Evolutionary conservation across 2,113 vertebrate species (phyloP).

Genomic region (Arvicanthis niloticus): DNA sequence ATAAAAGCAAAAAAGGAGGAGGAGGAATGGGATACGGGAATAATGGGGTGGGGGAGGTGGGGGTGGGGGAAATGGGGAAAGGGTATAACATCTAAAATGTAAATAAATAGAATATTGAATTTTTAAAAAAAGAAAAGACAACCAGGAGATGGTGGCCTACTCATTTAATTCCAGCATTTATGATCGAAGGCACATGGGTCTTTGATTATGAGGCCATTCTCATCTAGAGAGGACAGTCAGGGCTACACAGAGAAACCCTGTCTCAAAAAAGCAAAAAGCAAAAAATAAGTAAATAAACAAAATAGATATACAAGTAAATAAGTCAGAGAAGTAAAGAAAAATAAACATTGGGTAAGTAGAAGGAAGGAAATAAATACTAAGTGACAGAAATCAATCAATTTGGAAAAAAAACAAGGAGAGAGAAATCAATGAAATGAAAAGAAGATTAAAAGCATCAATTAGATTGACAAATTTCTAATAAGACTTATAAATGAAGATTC

Average conservation of each 20-base stretch:
- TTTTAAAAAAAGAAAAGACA: neutral
- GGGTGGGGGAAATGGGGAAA: no score
- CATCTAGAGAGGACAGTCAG: no score
- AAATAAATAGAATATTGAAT: no score
- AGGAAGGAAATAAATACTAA: slow-evolving; percentile 25
- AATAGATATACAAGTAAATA: no score
- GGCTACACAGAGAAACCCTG: neutral
- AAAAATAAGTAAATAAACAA: no score
- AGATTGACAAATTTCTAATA: slow-evolving; percentile 27
- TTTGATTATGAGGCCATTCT: neutral
- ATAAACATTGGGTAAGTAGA: neutral
- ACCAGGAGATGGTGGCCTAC: neutral
- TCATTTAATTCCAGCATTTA: neutral
- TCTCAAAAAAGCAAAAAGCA: no score
- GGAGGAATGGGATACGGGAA: no score
- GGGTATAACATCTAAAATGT: no score
- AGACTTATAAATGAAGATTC: neutral
- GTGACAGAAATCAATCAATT: neutral
- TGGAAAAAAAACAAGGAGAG: neutral
- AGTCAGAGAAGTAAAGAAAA: neutral
- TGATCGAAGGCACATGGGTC: neutral
- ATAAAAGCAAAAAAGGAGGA: no score
- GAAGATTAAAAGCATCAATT: neutral
- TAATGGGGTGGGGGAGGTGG: no score
- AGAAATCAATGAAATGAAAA: slow-evolving; percentile 37